Evolutionary conservation across 1,140 invertebrate genomes (phyloP).

Genomic region (Doryteuthis pealeii): DNA sequence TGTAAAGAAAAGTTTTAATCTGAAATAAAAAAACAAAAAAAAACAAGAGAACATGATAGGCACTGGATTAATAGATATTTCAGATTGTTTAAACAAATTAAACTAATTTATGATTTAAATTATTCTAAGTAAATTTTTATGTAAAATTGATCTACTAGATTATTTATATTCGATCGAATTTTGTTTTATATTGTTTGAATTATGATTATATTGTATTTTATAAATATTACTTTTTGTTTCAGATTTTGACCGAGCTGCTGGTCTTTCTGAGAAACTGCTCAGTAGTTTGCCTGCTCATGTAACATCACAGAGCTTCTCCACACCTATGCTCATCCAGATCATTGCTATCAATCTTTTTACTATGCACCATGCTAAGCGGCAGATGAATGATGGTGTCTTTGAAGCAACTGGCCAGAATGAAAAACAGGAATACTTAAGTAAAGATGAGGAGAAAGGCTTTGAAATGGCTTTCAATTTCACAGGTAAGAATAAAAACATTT

Average conservation of each 20-base stretch:
- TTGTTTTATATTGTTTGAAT: no score
- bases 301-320: conserved; percentile 75
- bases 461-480: conserved; percentile 69
- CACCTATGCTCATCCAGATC: conserved; percentile 75
- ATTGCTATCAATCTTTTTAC: conserved; percentile 75
- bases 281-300: conserved; percentile 73
- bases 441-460: conserved; percentile 59
- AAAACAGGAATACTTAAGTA: conserved; percentile 32
- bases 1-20: no score
- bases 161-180: no score
- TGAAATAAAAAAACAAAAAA: no score
- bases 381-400: conserved; percentile 15
- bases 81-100: no score
- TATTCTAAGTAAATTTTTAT: no score
- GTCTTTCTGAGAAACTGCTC: conserved; percentile 66
- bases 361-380: conserved; percentile 66
- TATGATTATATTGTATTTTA: no score
- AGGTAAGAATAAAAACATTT: conserved; percentile 59
- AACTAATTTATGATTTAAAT: no score
- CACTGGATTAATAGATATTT: no score
- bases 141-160: no score
- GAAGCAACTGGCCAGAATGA: conserved; percentile 21
- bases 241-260: conserved; percentile 65
- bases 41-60: no score
- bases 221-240: conserved; percentile 18